Base-by-base conservation (phyloP, 2,113 vertebrate genomes). In the Pseudopipra pipra region DNA sequence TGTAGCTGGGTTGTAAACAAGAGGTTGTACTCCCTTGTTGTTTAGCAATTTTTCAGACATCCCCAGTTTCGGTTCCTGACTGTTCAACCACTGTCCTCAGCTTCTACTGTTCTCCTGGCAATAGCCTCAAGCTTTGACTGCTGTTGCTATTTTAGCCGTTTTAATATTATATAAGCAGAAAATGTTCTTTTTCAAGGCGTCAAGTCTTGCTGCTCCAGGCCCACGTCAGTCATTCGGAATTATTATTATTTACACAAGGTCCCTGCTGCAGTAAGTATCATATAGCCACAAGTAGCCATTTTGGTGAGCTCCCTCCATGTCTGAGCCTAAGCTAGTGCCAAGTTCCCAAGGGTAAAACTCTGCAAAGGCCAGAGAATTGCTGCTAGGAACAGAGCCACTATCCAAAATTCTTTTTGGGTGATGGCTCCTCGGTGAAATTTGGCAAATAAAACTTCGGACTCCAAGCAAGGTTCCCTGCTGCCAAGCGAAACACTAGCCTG, bases 181-280 rank as follows among this genome's bases (percentile, higher is more conserved):
- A 95, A 89, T 55, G 82, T 90, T 74, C 71, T 70, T 95, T 92
- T 75, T 62, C 85, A 90, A 93, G 89, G 77, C 72, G 78, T 94
- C 63, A 63, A 85, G 72, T 77, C 86, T 62, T 83, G 67, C 85
- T 93, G 95, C 95, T 96, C 41, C 74, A 94, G 93, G 94, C 95
- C 37, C 3, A 5, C n/a, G 85, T 84, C 93, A 96, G 66, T 96
- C 95, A 96, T 84, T 87, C 92, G 84, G 80, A 84, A 94, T 95
- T 93, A 90, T 78, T 96, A 87, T 82, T 94, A 95, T 94, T 95
- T 96, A 94, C 90, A 92, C 95, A 90, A 81, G 79, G 33, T 84
- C 80, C 76, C 66, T 59, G 52, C 83, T 87, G 92, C 80, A 94
- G 39, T 71, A 88, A 94, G 79, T 68, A 90, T 30, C 49, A 63